These are phyloP conservation scores for Paraplagusia blochii DNA, from an alignment of 2,113 vertebrate species.

Conservation along the genomic window DNA sequence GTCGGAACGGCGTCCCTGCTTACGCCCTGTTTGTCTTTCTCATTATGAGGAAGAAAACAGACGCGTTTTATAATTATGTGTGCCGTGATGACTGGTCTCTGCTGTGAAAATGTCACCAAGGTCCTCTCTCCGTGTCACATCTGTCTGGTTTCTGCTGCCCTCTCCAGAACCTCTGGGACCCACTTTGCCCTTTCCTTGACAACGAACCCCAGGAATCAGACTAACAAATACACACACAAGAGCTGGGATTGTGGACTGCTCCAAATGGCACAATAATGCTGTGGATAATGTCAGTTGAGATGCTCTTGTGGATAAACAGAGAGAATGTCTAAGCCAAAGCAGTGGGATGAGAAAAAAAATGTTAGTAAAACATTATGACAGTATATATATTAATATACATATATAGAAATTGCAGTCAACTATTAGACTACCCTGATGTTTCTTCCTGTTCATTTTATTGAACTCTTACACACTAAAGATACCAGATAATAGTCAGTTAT, in stretches of 20 bases:
- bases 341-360: no score
- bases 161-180: slow-evolving; percentile 42
- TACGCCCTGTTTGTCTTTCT: slow-evolving; percentile 25
- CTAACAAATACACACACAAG: slow-evolving; percentile 1
- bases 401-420: no score
- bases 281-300: no score
- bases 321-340: no score
- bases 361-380: no score
- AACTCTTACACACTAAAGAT: no score
- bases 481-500: no score
- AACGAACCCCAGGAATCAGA: slow-evolving; percentile 33
- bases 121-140: slow-evolving; percentile 43
- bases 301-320: no score
- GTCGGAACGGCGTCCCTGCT: slow-evolving; percentile 13
- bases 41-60: slow-evolving; percentile 40
- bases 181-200: slow-evolving; percentile 53
- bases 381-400: no score
- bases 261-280: not conserved
- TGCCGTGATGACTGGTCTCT: slow-evolving; percentile 18
- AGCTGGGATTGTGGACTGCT: not conserved
- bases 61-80: slow-evolving; percentile 34
- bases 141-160: slow-evolving; percentile 46
- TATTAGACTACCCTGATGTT: no score
- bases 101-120: slow-evolving; percentile 60
- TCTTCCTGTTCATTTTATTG: no score